Base-by-base conservation (phyloP, 1,140 invertebrate species). In the Eumeta japonica region DNA sequence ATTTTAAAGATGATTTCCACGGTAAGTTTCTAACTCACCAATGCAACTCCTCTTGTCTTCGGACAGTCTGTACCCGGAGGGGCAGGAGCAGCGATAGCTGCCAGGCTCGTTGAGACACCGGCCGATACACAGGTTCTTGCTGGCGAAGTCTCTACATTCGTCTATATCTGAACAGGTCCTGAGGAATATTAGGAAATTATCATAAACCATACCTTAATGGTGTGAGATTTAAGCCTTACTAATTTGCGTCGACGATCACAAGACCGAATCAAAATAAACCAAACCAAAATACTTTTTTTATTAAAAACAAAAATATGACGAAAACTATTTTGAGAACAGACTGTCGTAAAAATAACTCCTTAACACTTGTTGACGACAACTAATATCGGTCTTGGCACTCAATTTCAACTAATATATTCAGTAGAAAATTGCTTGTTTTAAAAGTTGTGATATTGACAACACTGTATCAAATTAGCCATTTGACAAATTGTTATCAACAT, bases 61-160 rank as follows among this genome's bases (percentile, higher is more conserved):
- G 0, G 82, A 80, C 2, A 94, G 72, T 29, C 75, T 80, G 62
- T 95, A 97, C 0, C 94, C 94, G 2, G 80, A 62, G 0, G 94
- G 94, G 74, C 94, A 98, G 5, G 79, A 70, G 62, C 94, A 98
- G 11, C 75, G 67, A 59, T 90, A 98, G 24, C 89, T 91, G 0
- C 95, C 95, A 0, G 86, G 86, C 2, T 85, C 84, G 58, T 98
- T 98, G 1, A 89, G 74, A 62, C 93, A 96, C 3, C 81, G 75
- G 0, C 94, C 92, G 40, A 89, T 79, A 55, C 92, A 96, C 1
- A 90, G 59, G 39, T 83, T 79, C 39, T 83, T 80, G 39, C 83
- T 50, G 31, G 56, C 67, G 36, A 55, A 66, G 45, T 86, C 79
- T 27, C 76, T 76, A 57, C 94, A 97, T 58, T 97, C 94, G 58